Evolutionary conservation across 2,113 vertebrate species (phyloP), one percentile per base, ranked within the genome.

Genomic region (Eudyptes chrysolophus): DNA sequence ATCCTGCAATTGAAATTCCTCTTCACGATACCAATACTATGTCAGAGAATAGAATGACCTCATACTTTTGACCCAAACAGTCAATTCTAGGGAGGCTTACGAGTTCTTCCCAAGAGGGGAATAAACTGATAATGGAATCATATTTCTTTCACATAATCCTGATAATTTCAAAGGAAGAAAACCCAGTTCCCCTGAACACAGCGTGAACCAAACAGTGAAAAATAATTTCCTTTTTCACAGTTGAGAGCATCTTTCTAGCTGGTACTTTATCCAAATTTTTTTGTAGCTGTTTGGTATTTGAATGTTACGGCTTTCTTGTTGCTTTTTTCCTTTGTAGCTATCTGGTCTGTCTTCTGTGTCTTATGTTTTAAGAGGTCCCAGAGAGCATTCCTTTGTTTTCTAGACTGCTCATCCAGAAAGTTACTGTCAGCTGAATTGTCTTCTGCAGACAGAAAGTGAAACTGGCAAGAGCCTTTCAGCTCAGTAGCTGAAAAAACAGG

Each of bases 181-280:
- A 75, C 36, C 62, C 51, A 62, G 44, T 79, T 95, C 13, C 36
- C 34, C 52, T 84, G 30, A 87, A 72, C 27, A 29, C 2, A 72
- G 6, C 82, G 34, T 84, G 77, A 94, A 85, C 30, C 32, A 84
- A 87, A 78, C 42, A 79, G 24, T 52, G 70, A 83, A 78, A 96
- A 94, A 84, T 58, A 42, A 78, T 93, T 89, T 94, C 55, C 48
- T 87, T 91, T 96, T 89, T 83, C 66, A 81, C 61, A 82, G 65
- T 89, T 93, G 66, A 93, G 74, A 76, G 34, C 44, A 36, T 36
- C 40, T 92, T 95, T 87, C 30, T 65, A 61, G n/a, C 34, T 71
- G 17, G 14, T 30, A 61, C 10, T 89, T 93, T 82, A 79, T 55
- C 64, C 13, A 36, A 2, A 16, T 38, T 38, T 87, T 77, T 84